Evolutionary conservation across 2,797 vertebrate genomes (phyloP).

Genomic region (Stomatorhinus walkeri): DNA sequence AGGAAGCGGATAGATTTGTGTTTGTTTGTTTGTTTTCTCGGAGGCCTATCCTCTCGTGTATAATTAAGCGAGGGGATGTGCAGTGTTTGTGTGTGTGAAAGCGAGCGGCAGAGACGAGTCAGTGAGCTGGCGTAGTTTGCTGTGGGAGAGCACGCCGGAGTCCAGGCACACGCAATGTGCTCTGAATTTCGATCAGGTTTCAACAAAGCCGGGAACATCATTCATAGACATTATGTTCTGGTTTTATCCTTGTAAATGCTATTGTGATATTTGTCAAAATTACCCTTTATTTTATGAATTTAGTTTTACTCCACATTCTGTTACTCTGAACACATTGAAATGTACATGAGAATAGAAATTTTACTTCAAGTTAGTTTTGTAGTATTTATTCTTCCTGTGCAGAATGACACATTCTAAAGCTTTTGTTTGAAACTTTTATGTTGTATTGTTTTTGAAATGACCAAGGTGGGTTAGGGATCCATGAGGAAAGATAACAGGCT

Average conservation of each 20-base stretch:
- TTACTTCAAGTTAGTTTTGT: not conserved
- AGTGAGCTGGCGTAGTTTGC: not conserved
- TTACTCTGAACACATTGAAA: not conserved
- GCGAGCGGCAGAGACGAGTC: conserved; percentile 1
- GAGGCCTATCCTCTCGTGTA: conserved; percentile 12
- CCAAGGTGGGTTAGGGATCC: conserved; percentile 20
- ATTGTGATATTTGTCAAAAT: not conserved
- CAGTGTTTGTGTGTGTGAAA: conserved; percentile 2
- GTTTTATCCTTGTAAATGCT: not conserved
- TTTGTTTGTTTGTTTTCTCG: conserved; percentile 25
- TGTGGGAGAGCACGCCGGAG: not conserved
- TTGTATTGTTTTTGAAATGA: not conserved
- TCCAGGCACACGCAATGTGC: not conserved
- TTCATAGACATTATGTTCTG: not conserved
- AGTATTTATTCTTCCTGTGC: not conserved
- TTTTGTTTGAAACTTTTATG: not conserved
- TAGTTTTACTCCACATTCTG: not conserved
- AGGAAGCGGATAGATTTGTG: conserved; percentile 21
- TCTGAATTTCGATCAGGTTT: conserved; percentile 13
- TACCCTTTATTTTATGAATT: not conserved
- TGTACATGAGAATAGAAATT: not conserved
- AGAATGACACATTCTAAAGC: not conserved
- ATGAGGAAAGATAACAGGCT: conserved; percentile 37
- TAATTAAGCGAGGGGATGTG: conserved; percentile 22
- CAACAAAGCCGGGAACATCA: not conserved